These are phyloP conservation scores for Harmothoe impar DNA, from an alignment of 2,888 invertebrate genomes.

Conservation along the genomic window DNA sequence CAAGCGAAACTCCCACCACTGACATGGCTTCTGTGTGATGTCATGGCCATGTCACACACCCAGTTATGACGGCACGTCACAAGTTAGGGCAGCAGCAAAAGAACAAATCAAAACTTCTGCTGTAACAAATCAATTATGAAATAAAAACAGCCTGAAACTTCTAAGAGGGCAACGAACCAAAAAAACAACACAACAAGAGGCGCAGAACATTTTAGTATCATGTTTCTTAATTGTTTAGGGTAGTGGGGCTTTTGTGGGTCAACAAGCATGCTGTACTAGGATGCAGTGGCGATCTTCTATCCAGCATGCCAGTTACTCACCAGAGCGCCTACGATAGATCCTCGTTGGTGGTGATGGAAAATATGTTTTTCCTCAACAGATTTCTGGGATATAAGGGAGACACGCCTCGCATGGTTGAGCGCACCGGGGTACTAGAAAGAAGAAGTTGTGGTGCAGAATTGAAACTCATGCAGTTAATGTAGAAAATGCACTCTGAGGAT, in stretches of 20 bases:
- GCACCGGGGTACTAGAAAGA: constrained; percentile 62
- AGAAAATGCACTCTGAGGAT: constrained; percentile 40
- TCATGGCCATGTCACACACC: not conserved
- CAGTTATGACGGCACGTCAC: not conserved
- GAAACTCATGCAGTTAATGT: constrained; percentile 58
- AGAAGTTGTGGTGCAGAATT: constrained; percentile 60
- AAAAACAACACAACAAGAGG: constrained; percentile 47
- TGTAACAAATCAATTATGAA: constrained; percentile 19
- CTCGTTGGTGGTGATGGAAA: constrained; percentile 69
- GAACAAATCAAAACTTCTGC: not conserved
- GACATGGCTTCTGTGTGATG: not conserved
- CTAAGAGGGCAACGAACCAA: constrained; percentile 24
- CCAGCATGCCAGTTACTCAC: constrained; percentile 68
- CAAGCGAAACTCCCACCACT: constrained; percentile 16
- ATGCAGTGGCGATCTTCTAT: constrained; percentile 20
- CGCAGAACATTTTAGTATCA: not conserved
- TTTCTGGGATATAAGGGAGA: constrained; percentile 66
- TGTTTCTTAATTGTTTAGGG: not conserved
- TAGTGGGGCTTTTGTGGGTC: not conserved
- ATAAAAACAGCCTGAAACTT: not conserved
- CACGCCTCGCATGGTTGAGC: constrained; percentile 67
- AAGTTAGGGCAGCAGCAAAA: not conserved
- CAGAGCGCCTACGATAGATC: constrained; percentile 69
- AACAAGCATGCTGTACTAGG: constrained; percentile 60
- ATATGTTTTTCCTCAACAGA: constrained; percentile 53